A percentile compares a stretch with the other conserved stretches of the same genome.
Conservation (phyloP, 2,888 invertebrate species). For the Lycia hirtaria region DNA sequence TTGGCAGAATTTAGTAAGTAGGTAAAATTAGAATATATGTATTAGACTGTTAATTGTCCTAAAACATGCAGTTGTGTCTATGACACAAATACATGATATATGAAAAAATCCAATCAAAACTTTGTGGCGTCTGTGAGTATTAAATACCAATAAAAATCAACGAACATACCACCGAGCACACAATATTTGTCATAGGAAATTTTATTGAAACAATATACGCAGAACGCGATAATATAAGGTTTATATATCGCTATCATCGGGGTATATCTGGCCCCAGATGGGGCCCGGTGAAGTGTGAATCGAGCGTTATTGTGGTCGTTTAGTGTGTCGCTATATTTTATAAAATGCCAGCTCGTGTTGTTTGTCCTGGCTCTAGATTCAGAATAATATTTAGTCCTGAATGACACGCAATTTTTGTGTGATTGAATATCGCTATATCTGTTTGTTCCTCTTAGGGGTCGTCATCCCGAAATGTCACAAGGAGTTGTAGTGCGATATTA, state of each 20-base stretch:
- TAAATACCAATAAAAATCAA: background rate
- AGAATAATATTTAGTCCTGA: conserved; percentile 15
- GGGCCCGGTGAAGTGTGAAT: background rate
- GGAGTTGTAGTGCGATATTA: too few relatives aligned
- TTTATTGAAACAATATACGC: background rate
- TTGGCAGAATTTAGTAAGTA: too few relatives aligned
- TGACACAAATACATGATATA: too few relatives aligned
- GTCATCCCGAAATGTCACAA: too few relatives aligned
- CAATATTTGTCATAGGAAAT: background rate
- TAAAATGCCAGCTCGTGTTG: conserved; percentile 19
- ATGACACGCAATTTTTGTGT: conserved; percentile 2
- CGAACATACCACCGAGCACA: background rate
- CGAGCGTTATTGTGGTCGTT: background rate
- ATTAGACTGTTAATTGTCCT: too few relatives aligned
- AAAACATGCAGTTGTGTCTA: too few relatives aligned
- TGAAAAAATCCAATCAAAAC: background rate
- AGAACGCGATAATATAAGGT: background rate
- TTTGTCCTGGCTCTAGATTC: conserved; percentile 22
- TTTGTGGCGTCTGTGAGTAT: background rate
- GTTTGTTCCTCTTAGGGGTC: background rate
- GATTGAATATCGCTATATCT: conserved; percentile 4
- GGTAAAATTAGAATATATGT: too few relatives aligned
- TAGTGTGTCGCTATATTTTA: background rate
- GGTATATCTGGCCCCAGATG: background rate
- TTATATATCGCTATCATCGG: background rate